Percentiles rank a stretch among this genome's conserved stretches.
phyloP scores from a whole-genome alignment of 37 sponge, comb jelly and placozoan species.

The Cliona cf. orientalis region DNA sequence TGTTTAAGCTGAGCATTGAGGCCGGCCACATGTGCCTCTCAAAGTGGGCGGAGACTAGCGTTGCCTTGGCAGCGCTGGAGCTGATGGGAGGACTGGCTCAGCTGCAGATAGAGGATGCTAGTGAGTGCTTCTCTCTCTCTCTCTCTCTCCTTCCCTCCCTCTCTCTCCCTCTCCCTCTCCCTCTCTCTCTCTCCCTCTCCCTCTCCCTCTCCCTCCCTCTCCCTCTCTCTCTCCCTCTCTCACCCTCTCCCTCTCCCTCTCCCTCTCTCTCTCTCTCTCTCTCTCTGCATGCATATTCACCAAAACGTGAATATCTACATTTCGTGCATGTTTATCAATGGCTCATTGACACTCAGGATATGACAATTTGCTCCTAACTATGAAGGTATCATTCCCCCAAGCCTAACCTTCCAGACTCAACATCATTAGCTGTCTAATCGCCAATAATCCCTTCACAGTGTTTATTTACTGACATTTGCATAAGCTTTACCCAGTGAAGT shows the following conservation, averaged over 20 bases:
- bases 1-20: conserved; percentile 41
- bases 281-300: neutral
- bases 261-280: neutral
- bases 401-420: too few species aligned
- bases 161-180: conserved; percentile 5
- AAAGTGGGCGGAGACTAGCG: conserved; percentile 11
- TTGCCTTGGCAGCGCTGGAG: conserved; percentile 76
- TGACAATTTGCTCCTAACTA: too few species aligned
- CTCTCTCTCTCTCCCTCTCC: neutral
- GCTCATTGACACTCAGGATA: too few species aligned
- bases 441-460: too few species aligned
- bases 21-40: conserved; percentile 33
- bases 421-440: too few species aligned
- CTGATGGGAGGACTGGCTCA: conserved; percentile 59
- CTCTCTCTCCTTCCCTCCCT: conserved; percentile 9
- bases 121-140: conserved; percentile 28
- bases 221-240: conserved; percentile 14
- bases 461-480: too few species aligned
- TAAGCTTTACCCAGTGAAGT: too few species aligned
- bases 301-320: too few species aligned
- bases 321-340: too few species aligned
- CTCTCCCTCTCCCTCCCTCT: conserved; percentile 16
- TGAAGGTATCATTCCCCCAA: too few species aligned
- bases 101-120: conserved; percentile 47
- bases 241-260: conserved; percentile 4